A percentile compares a stretch with the other conserved stretches of the same genome.
phyloP scores from a whole-genome alignment of 2,888 invertebrate genomes.

The Ochropleura leucogaster region DNA sequence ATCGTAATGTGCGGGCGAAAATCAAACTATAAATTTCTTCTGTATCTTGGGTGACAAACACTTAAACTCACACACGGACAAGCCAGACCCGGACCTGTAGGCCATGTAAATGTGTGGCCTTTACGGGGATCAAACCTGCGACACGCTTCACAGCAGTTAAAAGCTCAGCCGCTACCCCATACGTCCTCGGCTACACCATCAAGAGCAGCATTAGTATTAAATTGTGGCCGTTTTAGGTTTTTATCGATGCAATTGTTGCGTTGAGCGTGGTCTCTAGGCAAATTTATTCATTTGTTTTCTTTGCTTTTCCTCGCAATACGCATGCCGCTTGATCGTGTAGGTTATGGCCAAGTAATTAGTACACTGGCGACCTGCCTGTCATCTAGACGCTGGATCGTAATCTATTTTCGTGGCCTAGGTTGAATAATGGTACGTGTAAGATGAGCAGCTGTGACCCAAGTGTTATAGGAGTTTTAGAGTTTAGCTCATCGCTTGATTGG shows the following conservation, averaged over 20 bases:
- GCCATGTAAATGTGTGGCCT: too few relatives aligned
- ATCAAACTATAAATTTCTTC: too few relatives aligned
- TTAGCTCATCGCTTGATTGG: background rate
- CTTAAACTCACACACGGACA: too few relatives aligned
- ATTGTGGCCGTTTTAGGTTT: background rate
- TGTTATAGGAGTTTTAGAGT: background rate
- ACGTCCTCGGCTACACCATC: too few relatives aligned
- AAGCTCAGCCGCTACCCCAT: too few relatives aligned
- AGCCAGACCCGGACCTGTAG: too few relatives aligned
- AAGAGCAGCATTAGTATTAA: background rate
- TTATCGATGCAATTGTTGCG: background rate
- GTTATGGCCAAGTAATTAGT: background rate
- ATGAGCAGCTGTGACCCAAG: constrained; percentile 21
- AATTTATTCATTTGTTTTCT: background rate
- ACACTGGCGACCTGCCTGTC: constrained; percentile 24
- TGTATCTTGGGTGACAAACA: too few relatives aligned
- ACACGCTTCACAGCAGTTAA: too few relatives aligned
- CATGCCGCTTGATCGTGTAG: background rate
- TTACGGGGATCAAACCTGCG: too few relatives aligned
- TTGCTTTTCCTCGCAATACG: fast-evolving
- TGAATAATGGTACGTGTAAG: constrained; percentile 23
- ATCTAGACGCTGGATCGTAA: constrained; percentile 13
- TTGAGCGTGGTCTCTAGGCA: too few relatives aligned
- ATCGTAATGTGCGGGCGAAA: too few relatives aligned
- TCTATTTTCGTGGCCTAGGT: constrained; percentile 14